Conservation (phyloP, 2,888 invertebrate species). For the Nysson spinosus region DNA sequence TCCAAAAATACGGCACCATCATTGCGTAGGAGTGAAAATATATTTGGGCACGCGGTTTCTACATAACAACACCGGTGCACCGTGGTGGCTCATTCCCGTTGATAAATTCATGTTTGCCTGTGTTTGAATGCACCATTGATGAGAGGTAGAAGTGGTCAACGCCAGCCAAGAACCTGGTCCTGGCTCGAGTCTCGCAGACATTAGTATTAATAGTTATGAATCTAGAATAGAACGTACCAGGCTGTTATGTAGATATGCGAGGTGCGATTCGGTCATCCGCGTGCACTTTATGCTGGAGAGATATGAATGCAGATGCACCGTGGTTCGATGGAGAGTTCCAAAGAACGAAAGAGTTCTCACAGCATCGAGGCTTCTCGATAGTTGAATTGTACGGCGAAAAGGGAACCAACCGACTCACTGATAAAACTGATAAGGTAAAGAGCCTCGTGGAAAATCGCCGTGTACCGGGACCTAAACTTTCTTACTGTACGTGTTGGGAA, state of each 20-base stretch:
- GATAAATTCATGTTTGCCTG: slow-evolving; percentile 72
- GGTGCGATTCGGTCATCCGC: slow-evolving; percentile 58
- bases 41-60: slow-evolving; percentile 23
- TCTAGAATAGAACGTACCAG: slow-evolving; percentile 73
- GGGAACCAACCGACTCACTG: slow-evolving; percentile 14
- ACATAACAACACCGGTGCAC: slow-evolving; percentile 18
- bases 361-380: slow-evolving; percentile 7
- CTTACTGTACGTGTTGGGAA: slow-evolving; percentile 45
- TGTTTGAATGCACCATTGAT: slow-evolving; percentile 76
- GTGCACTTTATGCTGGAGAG: slow-evolving; percentile 54
- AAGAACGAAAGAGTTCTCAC: slow-evolving; percentile 24
- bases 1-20: background rate
- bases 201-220: slow-evolving; percentile 76
- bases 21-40: slow-evolving; percentile 1
- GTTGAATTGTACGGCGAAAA: slow-evolving; percentile 10
- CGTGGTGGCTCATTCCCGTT: slow-evolving; percentile 60
- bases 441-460: slow-evolving; percentile 41
- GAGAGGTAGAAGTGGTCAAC: slow-evolving; percentile 64
- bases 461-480: slow-evolving; percentile 29
- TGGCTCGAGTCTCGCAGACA: slow-evolving; percentile 64
- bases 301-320: slow-evolving; percentile 42
- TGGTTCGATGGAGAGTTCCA: background rate
- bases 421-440: slow-evolving; percentile 33
- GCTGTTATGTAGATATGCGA: slow-evolving; percentile 59
- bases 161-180: slow-evolving; percentile 66